These are phyloP conservation scores for Netelia melanura DNA, from an alignment of 2,888 invertebrate genomes.

Conservation along the genomic window DNA sequence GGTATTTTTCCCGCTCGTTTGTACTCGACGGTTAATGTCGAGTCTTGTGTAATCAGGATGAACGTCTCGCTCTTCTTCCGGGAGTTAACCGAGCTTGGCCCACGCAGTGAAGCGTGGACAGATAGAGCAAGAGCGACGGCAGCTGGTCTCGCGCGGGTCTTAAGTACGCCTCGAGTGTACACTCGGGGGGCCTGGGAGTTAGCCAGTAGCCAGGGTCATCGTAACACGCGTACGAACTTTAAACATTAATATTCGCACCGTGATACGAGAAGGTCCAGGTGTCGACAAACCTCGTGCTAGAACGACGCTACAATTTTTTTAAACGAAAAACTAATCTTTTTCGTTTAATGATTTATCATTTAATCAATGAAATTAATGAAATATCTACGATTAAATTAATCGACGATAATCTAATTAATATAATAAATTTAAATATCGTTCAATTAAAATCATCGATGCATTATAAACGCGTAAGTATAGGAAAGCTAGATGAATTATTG, in stretches of 20 bases:
- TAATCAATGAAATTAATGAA: no score
- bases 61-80: constrained; percentile 55
- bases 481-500: no score
- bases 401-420: no score
- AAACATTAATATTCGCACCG: neutral
- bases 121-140: constrained; percentile 25
- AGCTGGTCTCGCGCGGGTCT: constrained; percentile 8
- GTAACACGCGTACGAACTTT: constrained; percentile 23
- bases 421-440: no score
- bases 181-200: neutral
- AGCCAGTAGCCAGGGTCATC: constrained; percentile 50
- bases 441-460: no score
- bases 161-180: constrained; percentile 2
- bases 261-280: neutral
- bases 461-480: no score
- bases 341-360: no score
- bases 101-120: constrained; percentile 55
- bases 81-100: constrained; percentile 59
- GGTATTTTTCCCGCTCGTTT: constrained; percentile 15
- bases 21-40: constrained; percentile 16
- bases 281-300: no score
- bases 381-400: no score
- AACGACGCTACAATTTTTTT: no score
- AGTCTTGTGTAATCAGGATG: constrained; percentile 48
- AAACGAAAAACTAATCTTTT: no score